Evolutionary conservation across 2,888 invertebrate species (phyloP).

Genomic region (Hipparchia semele): DNA sequence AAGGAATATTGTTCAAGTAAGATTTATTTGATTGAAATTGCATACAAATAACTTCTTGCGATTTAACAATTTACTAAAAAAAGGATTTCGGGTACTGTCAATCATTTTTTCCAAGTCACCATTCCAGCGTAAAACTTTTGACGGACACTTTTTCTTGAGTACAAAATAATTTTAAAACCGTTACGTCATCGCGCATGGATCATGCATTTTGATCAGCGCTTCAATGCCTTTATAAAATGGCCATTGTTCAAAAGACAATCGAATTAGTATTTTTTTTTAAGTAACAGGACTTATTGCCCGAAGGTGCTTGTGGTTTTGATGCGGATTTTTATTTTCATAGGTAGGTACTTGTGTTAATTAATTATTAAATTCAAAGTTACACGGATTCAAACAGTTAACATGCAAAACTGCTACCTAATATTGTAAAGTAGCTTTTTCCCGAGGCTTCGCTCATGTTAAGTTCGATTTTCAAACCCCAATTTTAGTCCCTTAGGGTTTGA

Average conservation of each 20-base stretch:
- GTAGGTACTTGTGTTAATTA: background rate
- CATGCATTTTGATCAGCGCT: slow-evolving; percentile 31
- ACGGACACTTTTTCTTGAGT: slow-evolving; percentile 28
- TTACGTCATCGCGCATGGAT: slow-evolving; percentile 34
- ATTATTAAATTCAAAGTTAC: too few relatives aligned
- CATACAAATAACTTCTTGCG: background rate
- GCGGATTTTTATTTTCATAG: background rate
- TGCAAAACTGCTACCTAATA: too few relatives aligned
- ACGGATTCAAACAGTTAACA: too few relatives aligned
- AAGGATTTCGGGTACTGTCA: slow-evolving; percentile 3
- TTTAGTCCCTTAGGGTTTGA: too few relatives aligned
- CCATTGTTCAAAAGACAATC: slow-evolving; percentile 36
- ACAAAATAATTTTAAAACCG: slow-evolving; percentile 20
- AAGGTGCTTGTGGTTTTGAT: slow-evolving; percentile 19
- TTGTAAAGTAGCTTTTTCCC: too few relatives aligned
- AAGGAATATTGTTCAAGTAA: too few relatives aligned
- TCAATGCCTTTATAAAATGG: slow-evolving; percentile 35
- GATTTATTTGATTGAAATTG: too few relatives aligned
- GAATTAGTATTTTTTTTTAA: slow-evolving; percentile 28
- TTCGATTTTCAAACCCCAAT: too few relatives aligned
- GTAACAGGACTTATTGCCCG: slow-evolving; percentile 24
- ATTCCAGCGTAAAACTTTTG: slow-evolving; percentile 14
- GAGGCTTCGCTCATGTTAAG: too few relatives aligned
- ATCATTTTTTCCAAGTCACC: slow-evolving; percentile 17
- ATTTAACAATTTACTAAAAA: background rate